A percentile compares a stretch with the other conserved stretches of the same genome.
Conservation (phyloP, 1,140 invertebrate genomes). For the Eurosta solidaginis region DNA sequence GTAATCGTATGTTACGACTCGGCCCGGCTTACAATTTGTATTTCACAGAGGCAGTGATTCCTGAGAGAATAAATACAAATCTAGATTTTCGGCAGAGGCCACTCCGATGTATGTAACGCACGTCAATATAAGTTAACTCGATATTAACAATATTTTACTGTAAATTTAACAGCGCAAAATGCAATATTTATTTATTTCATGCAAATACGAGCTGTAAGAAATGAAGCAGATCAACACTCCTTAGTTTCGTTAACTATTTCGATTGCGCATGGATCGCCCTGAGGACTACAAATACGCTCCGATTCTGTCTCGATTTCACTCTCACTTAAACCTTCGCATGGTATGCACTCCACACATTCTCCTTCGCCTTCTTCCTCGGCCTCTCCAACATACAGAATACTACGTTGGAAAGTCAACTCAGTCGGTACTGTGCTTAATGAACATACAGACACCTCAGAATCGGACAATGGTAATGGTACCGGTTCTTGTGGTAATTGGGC, state of each 20-base stretch:
- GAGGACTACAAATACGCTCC: constrained; percentile 44
- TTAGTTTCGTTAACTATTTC: constrained; percentile 37
- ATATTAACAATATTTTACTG: no score
- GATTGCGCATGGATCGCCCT: constrained; percentile 47
- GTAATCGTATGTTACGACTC: no score
- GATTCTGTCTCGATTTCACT: constrained; percentile 42
- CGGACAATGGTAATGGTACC: constrained; percentile 65
- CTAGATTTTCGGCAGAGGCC: no score
- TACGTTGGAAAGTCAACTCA: constrained; percentile 36
- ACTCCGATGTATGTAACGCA: no score
- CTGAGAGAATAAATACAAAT: no score
- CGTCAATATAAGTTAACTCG: no score
- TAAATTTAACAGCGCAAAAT: no score
- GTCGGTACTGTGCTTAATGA: constrained; percentile 44
- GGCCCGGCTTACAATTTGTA: no score
- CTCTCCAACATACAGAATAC: constrained; percentile 46
- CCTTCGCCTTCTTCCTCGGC: constrained; percentile 58
- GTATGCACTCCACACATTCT: constrained; percentile 48
- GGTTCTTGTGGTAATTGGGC: constrained; percentile 71
- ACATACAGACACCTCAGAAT: constrained; percentile 63
- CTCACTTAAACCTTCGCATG: constrained; percentile 45
- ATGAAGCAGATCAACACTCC: neutral
- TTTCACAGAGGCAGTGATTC: no score
- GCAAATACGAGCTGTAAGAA: no score
- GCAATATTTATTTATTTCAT: no score